Evolutionary conservation across 2,797 vertebrate genomes (phyloP), one percentile per base, ranked within the genome.

Genomic region (Mycteria americana): DNA sequence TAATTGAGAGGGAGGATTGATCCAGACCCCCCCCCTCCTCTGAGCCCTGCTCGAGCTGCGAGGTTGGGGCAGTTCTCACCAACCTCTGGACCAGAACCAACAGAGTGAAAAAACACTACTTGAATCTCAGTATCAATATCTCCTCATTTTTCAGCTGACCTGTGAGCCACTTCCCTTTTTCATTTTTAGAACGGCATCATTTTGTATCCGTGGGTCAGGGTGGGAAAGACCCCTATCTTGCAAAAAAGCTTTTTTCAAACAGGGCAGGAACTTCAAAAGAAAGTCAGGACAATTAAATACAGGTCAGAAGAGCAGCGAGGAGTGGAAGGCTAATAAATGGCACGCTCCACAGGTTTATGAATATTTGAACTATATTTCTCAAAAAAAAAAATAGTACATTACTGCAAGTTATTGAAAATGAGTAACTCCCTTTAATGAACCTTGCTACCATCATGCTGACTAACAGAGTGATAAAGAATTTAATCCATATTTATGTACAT

Each of bases 361-460:
- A 85, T 64, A 57, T 91, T 86, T 84, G 74, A 95, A 89, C 85
- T 75, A 22, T 24, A 92, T 93, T 39, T 69, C 84, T 85, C 25
- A 87, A 19, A 13, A 50, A 22, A 57, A 81, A 87, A 21, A 12
- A 50, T 22, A 57, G 46, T 7, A 85, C 68, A 74, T 85, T 67
- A 28, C 56, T n/a, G 37, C 57, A 83, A 89, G 86, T 89, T 70
- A 59, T 30, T 62, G 89, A 85, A 39, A 72, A 73, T 74, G 67
- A 93, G 82, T 70, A 79, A 79, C 83, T 80, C 89, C 92, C 75
- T 96, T 92, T 89, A 87, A 95, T 91, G 84, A 87, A 85, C 89
- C 21, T 80, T 65, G 22, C 57, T 65, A 82, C 72, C 76, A 80
- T 81, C 74, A 3, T 3, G 90, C 57, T 91, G 96, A 95, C 95